Evolutionary conservation across 2,797 vertebrate genomes (phyloP).

Genomic region (Typhlichthys subterraneus): DNA sequence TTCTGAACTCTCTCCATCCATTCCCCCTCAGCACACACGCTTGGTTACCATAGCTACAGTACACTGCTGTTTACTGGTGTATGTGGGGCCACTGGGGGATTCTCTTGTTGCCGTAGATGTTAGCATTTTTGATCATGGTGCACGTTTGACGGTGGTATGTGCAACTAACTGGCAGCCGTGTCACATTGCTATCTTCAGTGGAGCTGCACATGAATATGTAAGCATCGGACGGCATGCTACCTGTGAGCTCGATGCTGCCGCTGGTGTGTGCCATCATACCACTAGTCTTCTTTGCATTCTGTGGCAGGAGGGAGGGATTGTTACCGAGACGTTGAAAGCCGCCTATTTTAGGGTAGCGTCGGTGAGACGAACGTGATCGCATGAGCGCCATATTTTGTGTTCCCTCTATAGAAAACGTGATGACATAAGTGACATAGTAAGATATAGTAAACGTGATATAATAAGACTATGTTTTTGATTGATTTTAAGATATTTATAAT

Average conservation of each 20-base stretch:
- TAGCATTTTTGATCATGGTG: slow-evolving; percentile 39
- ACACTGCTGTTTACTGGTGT: slow-evolving; percentile 16
- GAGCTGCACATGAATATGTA: slow-evolving; percentile 36
- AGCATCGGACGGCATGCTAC: slow-evolving; percentile 24
- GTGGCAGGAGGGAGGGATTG: slow-evolving; percentile 6
- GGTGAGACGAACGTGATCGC: background rate
- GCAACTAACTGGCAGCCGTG: slow-evolving; percentile 23
- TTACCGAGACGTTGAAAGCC: too few relatives aligned
- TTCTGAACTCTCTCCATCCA: background rate
- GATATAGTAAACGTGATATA: too few relatives aligned
- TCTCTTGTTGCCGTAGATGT: slow-evolving; percentile 43
- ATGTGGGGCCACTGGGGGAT: slow-evolving; percentile 24
- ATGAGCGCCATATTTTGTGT: slow-evolving; percentile 63
- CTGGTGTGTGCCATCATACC: slow-evolving; percentile 23
- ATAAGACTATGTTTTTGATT: too few relatives aligned
- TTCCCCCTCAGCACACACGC: slow-evolving; percentile 14
- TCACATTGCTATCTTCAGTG: slow-evolving; percentile 32
- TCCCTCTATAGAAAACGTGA: slow-evolving; percentile 7
- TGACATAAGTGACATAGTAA: too few relatives aligned
- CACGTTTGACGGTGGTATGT: slow-evolving; percentile 33
- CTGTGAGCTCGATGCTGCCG: slow-evolving; percentile 36
- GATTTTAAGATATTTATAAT: too few relatives aligned
- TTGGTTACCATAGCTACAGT: slow-evolving; percentile 51
- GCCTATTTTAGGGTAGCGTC: background rate
- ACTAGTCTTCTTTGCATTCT: slow-evolving; percentile 10